Conservation (phyloP, 2,888 invertebrate species). For the Diadromus collaris region DNA sequence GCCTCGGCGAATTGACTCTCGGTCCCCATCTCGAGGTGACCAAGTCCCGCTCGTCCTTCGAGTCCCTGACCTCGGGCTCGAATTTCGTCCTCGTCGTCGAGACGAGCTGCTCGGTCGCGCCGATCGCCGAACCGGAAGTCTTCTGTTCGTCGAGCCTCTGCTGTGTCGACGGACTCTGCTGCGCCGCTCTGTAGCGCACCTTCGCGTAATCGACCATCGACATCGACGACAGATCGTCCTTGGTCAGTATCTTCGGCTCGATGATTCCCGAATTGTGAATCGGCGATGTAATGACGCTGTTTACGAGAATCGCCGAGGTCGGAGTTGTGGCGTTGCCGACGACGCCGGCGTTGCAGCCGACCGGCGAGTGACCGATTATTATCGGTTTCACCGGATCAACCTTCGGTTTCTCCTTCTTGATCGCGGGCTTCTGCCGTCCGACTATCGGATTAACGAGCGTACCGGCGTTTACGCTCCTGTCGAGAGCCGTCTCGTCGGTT, state of each 20-base stretch:
- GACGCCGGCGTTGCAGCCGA: not conserved
- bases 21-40: constrained; percentile 79
- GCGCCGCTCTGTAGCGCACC: constrained; percentile 83
- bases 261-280: constrained; percentile 16
- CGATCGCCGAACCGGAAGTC: constrained; percentile 77
- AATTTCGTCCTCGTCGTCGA: constrained; percentile 73
- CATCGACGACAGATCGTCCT: constrained; percentile 77
- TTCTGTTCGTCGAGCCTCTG: constrained; percentile 79
- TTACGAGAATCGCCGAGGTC: constrained; percentile 65
- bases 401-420: constrained; percentile 76
- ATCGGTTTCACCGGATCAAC: constrained; percentile 74
- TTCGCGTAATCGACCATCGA: constrained; percentile 86
- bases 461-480: not conserved
- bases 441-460: constrained; percentile 30
- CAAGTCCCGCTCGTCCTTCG: constrained; percentile 71
- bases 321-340: constrained; percentile 55
- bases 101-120: constrained; percentile 65
- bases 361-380: constrained; percentile 66
- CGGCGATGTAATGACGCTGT: constrained; percentile 57
- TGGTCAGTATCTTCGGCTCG: constrained; percentile 68
- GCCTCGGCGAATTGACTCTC: constrained; percentile 74
- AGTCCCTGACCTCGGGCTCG: constrained; percentile 65
- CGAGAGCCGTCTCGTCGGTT: constrained; percentile 78
- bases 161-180: constrained; percentile 79
- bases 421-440: constrained; percentile 73